phyloP scores from a whole-genome alignment of 2,113 vertebrate genomes.

The Pogona vitticeps region DNA sequence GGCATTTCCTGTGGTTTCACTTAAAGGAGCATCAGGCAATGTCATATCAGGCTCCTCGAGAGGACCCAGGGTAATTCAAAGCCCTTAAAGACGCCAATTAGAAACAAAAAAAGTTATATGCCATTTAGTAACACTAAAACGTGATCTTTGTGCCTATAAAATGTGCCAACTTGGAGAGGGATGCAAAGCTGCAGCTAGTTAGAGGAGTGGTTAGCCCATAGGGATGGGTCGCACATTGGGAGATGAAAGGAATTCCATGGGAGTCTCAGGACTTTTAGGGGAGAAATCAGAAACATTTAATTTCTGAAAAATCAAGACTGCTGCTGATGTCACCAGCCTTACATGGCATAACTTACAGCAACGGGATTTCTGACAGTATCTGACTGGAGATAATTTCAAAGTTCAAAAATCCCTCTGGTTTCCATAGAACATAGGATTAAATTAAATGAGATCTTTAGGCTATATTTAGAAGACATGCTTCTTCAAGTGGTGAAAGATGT shows the following conservation, averaged over 20 bases:
- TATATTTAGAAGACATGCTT: no score
- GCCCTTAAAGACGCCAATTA: slow-evolving; percentile 22
- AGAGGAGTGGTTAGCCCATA: not conserved
- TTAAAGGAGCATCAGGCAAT: not conserved
- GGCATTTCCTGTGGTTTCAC: not conserved
- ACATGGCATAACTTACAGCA: no score
- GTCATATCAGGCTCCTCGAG: not conserved
- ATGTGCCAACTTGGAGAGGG: not conserved
- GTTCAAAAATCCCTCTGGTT: not conserved
- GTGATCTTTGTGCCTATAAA: not conserved
- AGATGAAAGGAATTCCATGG: not conserved
- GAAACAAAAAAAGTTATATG: not conserved
- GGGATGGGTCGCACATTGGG: no score
- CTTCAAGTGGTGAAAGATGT: no score
- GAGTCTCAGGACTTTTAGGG: not conserved
- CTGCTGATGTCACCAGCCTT: no score
- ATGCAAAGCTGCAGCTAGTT: not conserved
- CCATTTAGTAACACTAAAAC: not conserved
- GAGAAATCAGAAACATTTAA: not conserved
- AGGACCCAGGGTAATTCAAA: not conserved
- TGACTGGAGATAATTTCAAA: not conserved
- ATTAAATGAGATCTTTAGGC: no score
- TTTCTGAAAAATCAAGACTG: not conserved
- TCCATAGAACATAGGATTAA: not conserved
- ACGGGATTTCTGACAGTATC: not conserved